Percentiles rank a stretch among this genome's conserved stretches.
Conservation (phyloP, 1,140 invertebrate genomes). For the Heliothis subflexa region DNA sequence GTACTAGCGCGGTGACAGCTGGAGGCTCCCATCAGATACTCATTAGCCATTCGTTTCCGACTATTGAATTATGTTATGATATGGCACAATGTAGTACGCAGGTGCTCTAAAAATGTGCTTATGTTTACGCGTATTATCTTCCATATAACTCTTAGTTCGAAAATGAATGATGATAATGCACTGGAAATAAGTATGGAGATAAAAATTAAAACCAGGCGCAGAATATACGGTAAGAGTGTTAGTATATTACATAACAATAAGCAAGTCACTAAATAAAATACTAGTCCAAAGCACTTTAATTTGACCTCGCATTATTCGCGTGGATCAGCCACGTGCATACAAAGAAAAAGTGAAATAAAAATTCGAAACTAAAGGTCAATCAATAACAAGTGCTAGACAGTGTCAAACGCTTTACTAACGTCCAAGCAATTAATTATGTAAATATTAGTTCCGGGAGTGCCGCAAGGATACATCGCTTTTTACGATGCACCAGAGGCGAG, state of each 20-base stretch:
- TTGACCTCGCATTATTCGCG: not conserved
- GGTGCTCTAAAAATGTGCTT: not conserved
- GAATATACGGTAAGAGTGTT: too few relatives aligned
- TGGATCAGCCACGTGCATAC: not conserved
- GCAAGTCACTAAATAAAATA: not conserved
- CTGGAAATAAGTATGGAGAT: not conserved
- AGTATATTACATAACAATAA: too few relatives aligned
- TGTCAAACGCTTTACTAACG: slow-evolving; percentile 7
- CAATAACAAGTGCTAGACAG: not conserved
- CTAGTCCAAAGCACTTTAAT: not conserved
- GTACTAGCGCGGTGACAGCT: not conserved
- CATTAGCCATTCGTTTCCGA: slow-evolving; percentile 27
- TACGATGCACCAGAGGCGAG: slow-evolving; percentile 12
- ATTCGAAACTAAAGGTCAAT: not conserved
- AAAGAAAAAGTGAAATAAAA: not conserved
- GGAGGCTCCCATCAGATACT: slow-evolving; percentile 21
- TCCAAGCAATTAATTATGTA: slow-evolving; percentile 6
- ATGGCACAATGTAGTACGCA: not conserved
- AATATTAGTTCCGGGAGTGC: not conserved
- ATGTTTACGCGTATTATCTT: not conserved
- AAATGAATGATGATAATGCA: too few relatives aligned
- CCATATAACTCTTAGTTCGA: too few relatives aligned
- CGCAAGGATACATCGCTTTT: slow-evolving; percentile 11
- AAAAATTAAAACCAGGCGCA: not conserved
- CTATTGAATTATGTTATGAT: not conserved